A percentile compares a stretch with the other conserved stretches of the same genome.
These are phyloP conservation scores for Diprion similis DNA, from an alignment of 1,140 invertebrate genomes.

Conservation along the genomic window DNA sequence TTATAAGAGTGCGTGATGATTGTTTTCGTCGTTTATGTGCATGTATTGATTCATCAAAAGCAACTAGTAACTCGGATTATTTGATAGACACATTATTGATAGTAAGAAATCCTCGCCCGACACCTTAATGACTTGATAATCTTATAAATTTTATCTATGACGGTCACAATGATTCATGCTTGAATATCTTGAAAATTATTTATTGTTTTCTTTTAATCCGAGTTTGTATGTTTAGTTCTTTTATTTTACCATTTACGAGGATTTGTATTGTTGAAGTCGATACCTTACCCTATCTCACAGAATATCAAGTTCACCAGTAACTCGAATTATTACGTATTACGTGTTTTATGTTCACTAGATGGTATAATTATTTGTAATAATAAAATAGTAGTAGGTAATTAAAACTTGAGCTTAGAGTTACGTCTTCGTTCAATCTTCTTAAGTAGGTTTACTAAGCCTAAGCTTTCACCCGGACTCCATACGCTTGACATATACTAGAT, in stretches of 20 bases:
- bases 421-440: not conserved
- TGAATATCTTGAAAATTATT: not conserved
- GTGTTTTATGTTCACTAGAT: not conserved
- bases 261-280: not conserved
- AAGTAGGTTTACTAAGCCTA: not conserved
- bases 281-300: constrained; percentile 1
- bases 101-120: not conserved
- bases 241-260: not conserved
- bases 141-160: no score
- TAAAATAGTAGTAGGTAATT: not conserved
- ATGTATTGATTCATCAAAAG: no score
- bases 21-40: no score
- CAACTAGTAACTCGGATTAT: not conserved
- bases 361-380: not conserved
- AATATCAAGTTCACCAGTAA: constrained; percentile 2
- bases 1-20: not conserved
- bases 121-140: no score
- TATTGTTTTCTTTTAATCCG: not conserved
- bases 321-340: not conserved
- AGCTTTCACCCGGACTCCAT: no score
- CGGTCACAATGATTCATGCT: not conserved
- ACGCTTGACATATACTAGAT: no score
- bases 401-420: constrained; percentile 1
- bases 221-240: no score
- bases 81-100: not conserved